Conservation (phyloP, 2,797 vertebrate species). For the Cossypha heuglini region DNA sequence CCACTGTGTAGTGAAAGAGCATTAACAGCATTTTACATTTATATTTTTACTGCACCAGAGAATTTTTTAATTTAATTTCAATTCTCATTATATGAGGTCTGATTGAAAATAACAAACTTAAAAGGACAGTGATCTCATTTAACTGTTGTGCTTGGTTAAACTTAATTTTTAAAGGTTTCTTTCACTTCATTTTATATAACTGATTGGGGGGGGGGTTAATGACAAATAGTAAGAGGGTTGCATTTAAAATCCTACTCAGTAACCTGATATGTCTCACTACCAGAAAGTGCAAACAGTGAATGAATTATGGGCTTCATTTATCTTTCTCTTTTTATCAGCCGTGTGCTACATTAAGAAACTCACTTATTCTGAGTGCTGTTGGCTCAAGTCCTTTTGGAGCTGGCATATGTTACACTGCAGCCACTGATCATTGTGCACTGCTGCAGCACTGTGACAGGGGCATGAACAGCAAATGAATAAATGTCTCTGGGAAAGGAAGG, state of each 20-base stretch:
- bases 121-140: not conserved
- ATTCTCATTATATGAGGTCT: not conserved
- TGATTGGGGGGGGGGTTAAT: not conserved
- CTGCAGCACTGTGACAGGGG: not conserved
- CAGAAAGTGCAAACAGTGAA: conserved; percentile 11
- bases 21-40: conserved; percentile 7
- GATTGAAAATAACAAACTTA: conserved; percentile 38
- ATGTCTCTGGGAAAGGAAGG: conserved; percentile 14
- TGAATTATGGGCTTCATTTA: not conserved
- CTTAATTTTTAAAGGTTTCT: conserved; percentile 13
- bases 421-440: conserved; percentile 23
- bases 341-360: not conserved
- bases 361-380: conserved; percentile 48
- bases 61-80: conserved; percentile 32
- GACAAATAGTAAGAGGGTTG: conserved; percentile 1
- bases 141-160: not conserved
- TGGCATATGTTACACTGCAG: not conserved
- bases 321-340: conserved; percentile 46
- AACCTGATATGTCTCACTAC: conserved; percentile 20
- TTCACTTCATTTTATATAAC: conserved; percentile 41
- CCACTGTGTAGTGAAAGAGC: not conserved
- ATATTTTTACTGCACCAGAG: not conserved
- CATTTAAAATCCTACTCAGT: conserved; percentile 44
- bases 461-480: not conserved
- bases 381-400: conserved; percentile 15